These are phyloP conservation scores for Pristionchus pacificus DNA, from an alignment of 1,140 invertebrate genomes.

Conservation along the genomic window DNA sequence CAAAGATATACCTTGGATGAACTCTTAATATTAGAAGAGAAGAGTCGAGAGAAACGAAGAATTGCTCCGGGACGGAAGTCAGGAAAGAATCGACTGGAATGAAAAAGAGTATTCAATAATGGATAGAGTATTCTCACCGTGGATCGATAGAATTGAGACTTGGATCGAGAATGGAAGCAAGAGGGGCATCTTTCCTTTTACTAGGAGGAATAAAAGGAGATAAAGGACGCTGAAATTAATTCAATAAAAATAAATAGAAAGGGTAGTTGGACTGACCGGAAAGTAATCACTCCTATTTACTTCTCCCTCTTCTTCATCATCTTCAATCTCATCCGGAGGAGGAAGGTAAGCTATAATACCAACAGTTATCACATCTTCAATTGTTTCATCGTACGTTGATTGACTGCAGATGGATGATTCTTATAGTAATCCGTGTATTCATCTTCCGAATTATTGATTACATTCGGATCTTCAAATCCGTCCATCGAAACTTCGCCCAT, in stretches of 20 bases:
- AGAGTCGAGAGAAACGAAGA: slow-evolving; percentile 52
- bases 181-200: slow-evolving; percentile 43
- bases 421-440: slow-evolving; percentile 9
- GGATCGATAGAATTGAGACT: slow-evolving; percentile 52
- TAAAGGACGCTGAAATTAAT: not conserved
- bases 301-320: slow-evolving; percentile 21
- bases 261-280: not conserved
- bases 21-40: slow-evolving; percentile 46
- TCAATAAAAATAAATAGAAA: not conserved
- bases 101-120: not conserved
- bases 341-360: slow-evolving; percentile 14
- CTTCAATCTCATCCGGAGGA: slow-evolving; percentile 1
- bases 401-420: slow-evolving; percentile 15
- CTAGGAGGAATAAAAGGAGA: slow-evolving; percentile 46
- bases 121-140: slow-evolving; percentile 32
- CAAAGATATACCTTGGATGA: slow-evolving; percentile 9
- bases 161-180: slow-evolving; percentile 44
- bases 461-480: not conserved
- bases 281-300: slow-evolving; percentile 9
- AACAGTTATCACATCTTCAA: slow-evolving; percentile 10
- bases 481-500: slow-evolving; percentile 5
- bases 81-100: slow-evolving; percentile 40
- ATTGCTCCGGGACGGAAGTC: slow-evolving; percentile 43
- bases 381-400: slow-evolving; percentile 4
- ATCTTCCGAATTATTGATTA: slow-evolving; percentile 8